These are phyloP conservation scores for Crepidodera aurea DNA, from an alignment of 2,888 invertebrate genomes.

Conservation along the genomic window DNA sequence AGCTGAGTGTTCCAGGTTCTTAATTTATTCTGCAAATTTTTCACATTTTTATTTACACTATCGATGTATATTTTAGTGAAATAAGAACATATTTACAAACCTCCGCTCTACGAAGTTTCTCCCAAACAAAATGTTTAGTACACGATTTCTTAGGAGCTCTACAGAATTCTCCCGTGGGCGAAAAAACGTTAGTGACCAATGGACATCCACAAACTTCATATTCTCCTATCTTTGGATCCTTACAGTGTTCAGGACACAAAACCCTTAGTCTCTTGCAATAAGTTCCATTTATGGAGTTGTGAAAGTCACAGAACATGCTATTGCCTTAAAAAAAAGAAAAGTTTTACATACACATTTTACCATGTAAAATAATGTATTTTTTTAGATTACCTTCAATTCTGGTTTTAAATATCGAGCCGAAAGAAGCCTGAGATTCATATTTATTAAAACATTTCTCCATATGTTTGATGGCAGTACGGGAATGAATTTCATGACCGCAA, in stretches of 20 bases:
- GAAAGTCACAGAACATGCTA: slow-evolving; percentile 98
- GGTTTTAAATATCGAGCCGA: slow-evolving; percentile 94
- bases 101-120: slow-evolving; percentile 91
- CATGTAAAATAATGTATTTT: too few species aligned
- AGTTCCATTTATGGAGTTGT: slow-evolving; percentile 85
- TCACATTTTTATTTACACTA: not conserved
- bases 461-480: slow-evolving; percentile 90
- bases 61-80: too few species aligned
- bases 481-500: slow-evolving; percentile 95
- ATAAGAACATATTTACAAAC: too few species aligned
- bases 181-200: slow-evolving; percentile 83
- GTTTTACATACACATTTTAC: not conserved
- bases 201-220: slow-evolving; percentile 95
- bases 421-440: slow-evolving; percentile 96
- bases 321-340: slow-evolving; percentile 63
- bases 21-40: not conserved
- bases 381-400: slow-evolving; percentile 77
- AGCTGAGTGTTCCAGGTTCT: not conserved
- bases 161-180: slow-evolving; percentile 87
- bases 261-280: slow-evolving; percentile 96
- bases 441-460: slow-evolving; percentile 99
- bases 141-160: slow-evolving; percentile 88
- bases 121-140: slow-evolving; percentile 93
- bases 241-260: slow-evolving; percentile 97
- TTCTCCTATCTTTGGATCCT: slow-evolving; percentile 88